Evolutionary conservation across 2,797 vertebrate genomes (phyloP).

Genomic region (Rhinophrynus dorsalis): DNA sequence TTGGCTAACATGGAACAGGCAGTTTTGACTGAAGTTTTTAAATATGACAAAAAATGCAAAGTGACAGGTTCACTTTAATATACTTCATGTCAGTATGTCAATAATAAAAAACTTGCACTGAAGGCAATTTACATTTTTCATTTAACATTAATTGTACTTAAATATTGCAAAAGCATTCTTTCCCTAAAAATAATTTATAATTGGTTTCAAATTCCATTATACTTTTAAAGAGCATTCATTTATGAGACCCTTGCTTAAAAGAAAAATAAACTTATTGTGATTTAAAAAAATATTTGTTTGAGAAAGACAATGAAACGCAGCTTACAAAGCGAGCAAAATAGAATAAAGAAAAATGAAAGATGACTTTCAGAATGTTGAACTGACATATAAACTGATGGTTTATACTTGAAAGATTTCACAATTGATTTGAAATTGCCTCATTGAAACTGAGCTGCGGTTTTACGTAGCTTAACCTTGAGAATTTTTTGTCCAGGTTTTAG

Average conservation of each 20-base stretch:
- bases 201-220: background rate
- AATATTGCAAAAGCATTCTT: background rate
- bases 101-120: background rate
- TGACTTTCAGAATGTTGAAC: constrained; percentile 47
- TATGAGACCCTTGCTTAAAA: background rate
- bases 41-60: too few relatives aligned
- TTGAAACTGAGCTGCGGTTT: constrained; percentile 19
- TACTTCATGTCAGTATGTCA: background rate
- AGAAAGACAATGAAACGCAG: background rate
- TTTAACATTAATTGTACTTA: background rate
- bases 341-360: background rate
- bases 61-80: too few relatives aligned
- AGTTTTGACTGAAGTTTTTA: too few relatives aligned
- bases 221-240: background rate
- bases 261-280: background rate
- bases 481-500: constrained; percentile 18
- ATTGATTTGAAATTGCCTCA: constrained; percentile 55
- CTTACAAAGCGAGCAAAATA: background rate
- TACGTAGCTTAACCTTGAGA: constrained; percentile 63
- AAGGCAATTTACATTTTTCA: background rate
- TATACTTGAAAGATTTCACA: constrained; percentile 64
- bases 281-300: background rate
- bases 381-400: constrained; percentile 64
- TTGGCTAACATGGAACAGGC: too few relatives aligned
- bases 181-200: background rate